Evolutionary conservation across 2,888 invertebrate species (phyloP).

Genomic region (Kryphioiulus occultus): DNA sequence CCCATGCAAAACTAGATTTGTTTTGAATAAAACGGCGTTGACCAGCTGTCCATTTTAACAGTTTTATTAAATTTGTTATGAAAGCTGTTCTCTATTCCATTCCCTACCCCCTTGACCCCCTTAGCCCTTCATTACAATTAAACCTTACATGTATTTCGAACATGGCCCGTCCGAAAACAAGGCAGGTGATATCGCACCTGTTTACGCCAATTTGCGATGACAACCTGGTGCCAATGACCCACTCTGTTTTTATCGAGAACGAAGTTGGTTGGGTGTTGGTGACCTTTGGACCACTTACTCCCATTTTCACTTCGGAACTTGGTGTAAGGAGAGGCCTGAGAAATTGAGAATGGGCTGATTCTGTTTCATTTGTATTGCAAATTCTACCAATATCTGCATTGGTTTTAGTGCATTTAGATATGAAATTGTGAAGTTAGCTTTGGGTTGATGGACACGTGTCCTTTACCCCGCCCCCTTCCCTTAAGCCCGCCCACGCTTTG

Average conservation of each 20-base stretch:
- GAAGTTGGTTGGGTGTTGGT: too few relatives aligned
- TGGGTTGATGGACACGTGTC: not conserved
- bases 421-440: too few relatives aligned
- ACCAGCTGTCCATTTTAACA: not conserved
- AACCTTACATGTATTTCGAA: not conserved
- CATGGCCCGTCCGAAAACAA: not conserved
- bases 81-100: not conserved
- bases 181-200: conserved; percentile 17
- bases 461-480: not conserved
- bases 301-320: too few relatives aligned
- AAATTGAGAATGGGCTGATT: too few relatives aligned
- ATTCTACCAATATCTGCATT: not conserved
- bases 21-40: not conserved
- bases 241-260: not conserved
- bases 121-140: not conserved
- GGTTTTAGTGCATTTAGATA: not conserved
- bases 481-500: not conserved
- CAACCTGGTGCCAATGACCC: not conserved
- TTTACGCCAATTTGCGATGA: not conserved
- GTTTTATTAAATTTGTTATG: not conserved
- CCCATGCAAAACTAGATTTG: not conserved
- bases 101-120: not conserved
- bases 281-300: not conserved
- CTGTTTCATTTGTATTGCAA: too few relatives aligned
- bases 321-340: too few relatives aligned